phyloP scores from a whole-genome alignment of 2,797 vertebrate species.

The Scleropages formosus region DNA sequence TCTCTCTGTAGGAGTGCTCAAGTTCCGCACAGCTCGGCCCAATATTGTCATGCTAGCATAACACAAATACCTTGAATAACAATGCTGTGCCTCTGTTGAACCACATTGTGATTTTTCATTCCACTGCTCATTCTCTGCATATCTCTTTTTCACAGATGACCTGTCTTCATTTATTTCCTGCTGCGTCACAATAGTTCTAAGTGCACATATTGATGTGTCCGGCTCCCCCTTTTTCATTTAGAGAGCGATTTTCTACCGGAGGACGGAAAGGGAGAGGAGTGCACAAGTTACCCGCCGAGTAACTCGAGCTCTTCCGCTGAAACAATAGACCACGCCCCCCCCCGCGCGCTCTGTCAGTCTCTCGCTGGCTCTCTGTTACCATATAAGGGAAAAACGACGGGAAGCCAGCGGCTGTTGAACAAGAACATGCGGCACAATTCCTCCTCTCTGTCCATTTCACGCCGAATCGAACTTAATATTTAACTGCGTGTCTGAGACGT shows the following conservation, averaged over 20 bases:
- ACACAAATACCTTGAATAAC: background rate
- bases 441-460: constrained; percentile 29
- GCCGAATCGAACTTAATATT: constrained; percentile 43
- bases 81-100: background rate
- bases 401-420: constrained; percentile 58
- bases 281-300: constrained; percentile 41
- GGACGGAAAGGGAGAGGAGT: background rate
- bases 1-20: background rate
- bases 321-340: constrained; percentile 78
- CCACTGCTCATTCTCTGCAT: background rate
- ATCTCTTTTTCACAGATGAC: no score
- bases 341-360: constrained; percentile 51
- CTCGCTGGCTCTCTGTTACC: constrained; percentile 62
- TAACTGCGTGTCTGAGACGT: constrained; percentile 44
- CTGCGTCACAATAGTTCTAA: background rate
- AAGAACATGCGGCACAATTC: constrained; percentile 54
- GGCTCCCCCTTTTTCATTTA: background rate
- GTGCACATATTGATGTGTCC: background rate
- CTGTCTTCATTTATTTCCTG: background rate
- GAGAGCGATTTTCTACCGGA: constrained; percentile 31
- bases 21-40: background rate
- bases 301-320: constrained; percentile 70
- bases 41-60: background rate
- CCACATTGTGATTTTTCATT: no score
- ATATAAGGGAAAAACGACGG: constrained; percentile 75